Percentiles rank a stretch among this genome's conserved stretches.
Conservation (phyloP, 1,140 invertebrate species). For the Ylistrum balloti region DNA sequence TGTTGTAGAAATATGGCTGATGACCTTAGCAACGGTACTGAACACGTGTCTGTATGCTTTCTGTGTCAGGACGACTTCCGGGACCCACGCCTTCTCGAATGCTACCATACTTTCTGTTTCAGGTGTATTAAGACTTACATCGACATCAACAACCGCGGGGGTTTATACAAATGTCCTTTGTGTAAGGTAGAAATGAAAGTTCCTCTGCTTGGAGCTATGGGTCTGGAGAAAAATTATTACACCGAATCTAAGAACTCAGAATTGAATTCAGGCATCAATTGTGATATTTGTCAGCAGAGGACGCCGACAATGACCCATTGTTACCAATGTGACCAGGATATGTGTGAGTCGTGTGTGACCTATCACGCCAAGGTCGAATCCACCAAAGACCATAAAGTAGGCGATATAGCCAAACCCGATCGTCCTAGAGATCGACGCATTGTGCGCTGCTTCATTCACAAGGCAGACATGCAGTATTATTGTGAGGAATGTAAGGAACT, state of each 20-base stretch:
- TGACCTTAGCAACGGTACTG: not conserved
- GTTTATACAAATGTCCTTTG: conserved; percentile 55
- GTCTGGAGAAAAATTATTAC: conserved; percentile 50
- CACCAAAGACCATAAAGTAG: conserved; percentile 49
- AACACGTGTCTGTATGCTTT: conserved; percentile 44
- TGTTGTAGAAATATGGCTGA: not conserved
- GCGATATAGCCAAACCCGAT: not conserved
- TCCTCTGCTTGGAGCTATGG: conserved; percentile 48
- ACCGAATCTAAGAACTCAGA: not conserved
- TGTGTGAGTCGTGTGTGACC: conserved; percentile 55
- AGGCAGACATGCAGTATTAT: conserved; percentile 41
- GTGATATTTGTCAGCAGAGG: conserved; percentile 46
- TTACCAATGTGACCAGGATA: conserved; percentile 51
- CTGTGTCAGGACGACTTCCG: conserved; percentile 55
- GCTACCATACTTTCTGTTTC: conserved; percentile 64
- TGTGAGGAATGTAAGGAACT: conserved; percentile 47
- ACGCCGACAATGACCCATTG: conserved; percentile 43
- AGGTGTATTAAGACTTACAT: conserved; percentile 55
- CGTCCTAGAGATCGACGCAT: not conserved
- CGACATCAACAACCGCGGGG: conserved; percentile 9
- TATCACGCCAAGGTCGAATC: conserved; percentile 50
- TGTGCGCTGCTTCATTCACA: not conserved
- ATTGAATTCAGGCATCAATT: not conserved
- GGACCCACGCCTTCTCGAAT: conserved; percentile 56
- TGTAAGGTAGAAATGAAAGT: conserved; percentile 49